These are phyloP conservation scores for Spisula subtruncata DNA, from an alignment of 2,888 invertebrate genomes.

Conservation along the genomic window DNA sequence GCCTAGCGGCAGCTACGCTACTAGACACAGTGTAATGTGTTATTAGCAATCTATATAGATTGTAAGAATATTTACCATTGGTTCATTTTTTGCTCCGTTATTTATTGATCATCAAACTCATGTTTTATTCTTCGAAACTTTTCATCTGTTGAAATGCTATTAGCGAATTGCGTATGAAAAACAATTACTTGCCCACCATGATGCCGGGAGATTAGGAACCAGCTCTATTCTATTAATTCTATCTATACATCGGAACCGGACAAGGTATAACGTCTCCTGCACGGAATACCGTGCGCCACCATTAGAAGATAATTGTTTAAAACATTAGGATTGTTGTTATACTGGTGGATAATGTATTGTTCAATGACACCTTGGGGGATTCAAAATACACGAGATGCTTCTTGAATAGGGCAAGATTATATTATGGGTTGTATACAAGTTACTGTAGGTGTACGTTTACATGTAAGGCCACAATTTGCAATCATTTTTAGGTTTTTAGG, in stretches of 20 bases:
- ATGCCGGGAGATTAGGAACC: not conserved
- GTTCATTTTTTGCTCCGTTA: not conserved
- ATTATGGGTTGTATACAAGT: not conserved
- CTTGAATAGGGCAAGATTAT: not conserved
- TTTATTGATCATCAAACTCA: not conserved
- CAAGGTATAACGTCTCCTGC: not conserved
- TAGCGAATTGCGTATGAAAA: conserved; percentile 3
- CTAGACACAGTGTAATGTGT: too few relatives aligned
- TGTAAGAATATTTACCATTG: not conserved
- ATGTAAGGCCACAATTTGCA: not conserved
- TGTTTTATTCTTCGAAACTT: not conserved
- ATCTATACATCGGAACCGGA: not conserved
- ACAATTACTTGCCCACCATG: not conserved
- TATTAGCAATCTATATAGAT: not conserved
- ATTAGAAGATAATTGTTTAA: not conserved
- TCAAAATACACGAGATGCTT: too few relatives aligned
- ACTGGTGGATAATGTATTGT: not conserved
- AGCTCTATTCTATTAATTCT: not conserved
- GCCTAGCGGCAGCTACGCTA: too few relatives aligned
- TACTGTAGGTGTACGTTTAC: not conserved
- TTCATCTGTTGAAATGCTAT: conserved; percentile 8
- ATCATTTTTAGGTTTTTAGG: too few relatives aligned
- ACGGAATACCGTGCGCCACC: not conserved
- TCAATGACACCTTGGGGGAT: not conserved
- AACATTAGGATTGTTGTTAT: conserved; percentile 7